A percentile compares a stretch with the other conserved stretches of the same genome.
Conservation (phyloP, 2,797 vertebrate species). For the Salmo trutta region DNA sequence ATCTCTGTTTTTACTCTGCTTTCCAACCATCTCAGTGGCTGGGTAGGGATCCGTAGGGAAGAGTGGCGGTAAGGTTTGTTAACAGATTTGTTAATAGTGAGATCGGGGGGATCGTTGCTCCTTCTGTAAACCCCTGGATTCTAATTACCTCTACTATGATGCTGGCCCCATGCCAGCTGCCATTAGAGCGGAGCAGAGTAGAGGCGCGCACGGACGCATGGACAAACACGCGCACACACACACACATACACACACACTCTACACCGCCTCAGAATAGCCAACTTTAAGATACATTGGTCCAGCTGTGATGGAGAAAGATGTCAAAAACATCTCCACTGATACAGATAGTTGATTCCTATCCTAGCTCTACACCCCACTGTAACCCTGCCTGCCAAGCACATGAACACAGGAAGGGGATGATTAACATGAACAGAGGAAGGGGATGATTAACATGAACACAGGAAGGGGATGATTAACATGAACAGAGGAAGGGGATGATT, state of each 20-base stretch:
- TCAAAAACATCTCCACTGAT: neutral
- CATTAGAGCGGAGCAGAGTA: conserved; percentile 61
- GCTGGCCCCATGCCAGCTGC: conserved; percentile 72
- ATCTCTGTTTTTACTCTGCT: conserved; percentile 19
- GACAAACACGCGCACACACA: neutral
- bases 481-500: too few relatives aligned
- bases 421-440: too few relatives aligned
- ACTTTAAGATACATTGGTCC: neutral
- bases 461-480: too few relatives aligned
- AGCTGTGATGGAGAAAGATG: neutral
- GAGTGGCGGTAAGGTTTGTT: conserved; percentile 32
- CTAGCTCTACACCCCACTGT: neutral
- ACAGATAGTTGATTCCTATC: neutral
- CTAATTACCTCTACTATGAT: conserved; percentile 79
- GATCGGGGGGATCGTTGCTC: conserved; percentile 66
- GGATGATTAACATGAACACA: too few relatives aligned
- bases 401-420: too few relatives aligned
- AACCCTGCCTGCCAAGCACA: neutral
- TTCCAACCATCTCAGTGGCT: conserved; percentile 52
- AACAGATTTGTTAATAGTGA: conserved; percentile 70
- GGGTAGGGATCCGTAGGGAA: conserved; percentile 38
- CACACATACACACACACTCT: neutral
- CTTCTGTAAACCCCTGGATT: conserved; percentile 78
- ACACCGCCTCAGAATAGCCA: neutral
- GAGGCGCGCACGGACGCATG: conserved; percentile 19